Conservation (phyloP, 1,140 invertebrate species). For the Drosophila erecta region DNA sequence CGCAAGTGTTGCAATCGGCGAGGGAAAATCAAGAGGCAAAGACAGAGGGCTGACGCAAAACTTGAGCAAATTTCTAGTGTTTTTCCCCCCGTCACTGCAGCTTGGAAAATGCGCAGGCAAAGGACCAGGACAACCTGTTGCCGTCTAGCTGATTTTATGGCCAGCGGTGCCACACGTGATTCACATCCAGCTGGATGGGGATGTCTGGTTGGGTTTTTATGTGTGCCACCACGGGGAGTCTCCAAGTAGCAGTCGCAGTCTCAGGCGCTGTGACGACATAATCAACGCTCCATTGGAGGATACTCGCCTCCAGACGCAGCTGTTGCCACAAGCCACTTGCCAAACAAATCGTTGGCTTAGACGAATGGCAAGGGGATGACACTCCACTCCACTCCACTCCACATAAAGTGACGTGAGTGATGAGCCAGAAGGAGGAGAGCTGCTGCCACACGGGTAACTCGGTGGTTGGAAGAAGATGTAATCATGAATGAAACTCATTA, state of each 20-base stretch:
- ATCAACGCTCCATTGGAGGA: constrained; percentile 75
- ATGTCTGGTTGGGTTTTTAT: constrained; percentile 33
- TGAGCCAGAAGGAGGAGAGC: constrained; percentile 9
- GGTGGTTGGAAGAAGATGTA: not conserved
- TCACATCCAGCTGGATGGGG: constrained; percentile 30
- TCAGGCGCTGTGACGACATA: constrained; percentile 64
- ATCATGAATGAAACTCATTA: not conserved
- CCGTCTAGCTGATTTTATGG: constrained; percentile 35
- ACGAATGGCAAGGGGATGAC: constrained; percentile 12
- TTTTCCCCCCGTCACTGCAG: not conserved
- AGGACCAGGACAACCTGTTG: constrained; percentile 29
- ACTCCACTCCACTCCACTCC: constrained; percentile 1
- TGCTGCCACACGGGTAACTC: constrained; percentile 8
- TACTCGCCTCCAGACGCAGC: constrained; percentile 31
- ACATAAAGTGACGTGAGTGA: constrained; percentile 31
- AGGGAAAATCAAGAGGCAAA: constrained; percentile 5
- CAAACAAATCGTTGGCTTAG: constrained; percentile 54
- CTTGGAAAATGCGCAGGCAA: constrained; percentile 1
- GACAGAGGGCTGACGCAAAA: constrained; percentile 26
- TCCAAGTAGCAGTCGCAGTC: not conserved
- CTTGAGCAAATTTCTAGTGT: constrained; percentile 33
- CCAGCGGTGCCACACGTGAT: constrained; percentile 34
- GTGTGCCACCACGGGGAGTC: constrained; percentile 36
- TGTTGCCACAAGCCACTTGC: constrained; percentile 33
- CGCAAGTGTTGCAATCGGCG: constrained; percentile 57